Percentiles rank a stretch among this genome's conserved stretches.
These are phyloP conservation scores for Chloebia gouldiae DNA, from an alignment of 2,113 vertebrate genomes.

Conservation along the genomic window DNA sequence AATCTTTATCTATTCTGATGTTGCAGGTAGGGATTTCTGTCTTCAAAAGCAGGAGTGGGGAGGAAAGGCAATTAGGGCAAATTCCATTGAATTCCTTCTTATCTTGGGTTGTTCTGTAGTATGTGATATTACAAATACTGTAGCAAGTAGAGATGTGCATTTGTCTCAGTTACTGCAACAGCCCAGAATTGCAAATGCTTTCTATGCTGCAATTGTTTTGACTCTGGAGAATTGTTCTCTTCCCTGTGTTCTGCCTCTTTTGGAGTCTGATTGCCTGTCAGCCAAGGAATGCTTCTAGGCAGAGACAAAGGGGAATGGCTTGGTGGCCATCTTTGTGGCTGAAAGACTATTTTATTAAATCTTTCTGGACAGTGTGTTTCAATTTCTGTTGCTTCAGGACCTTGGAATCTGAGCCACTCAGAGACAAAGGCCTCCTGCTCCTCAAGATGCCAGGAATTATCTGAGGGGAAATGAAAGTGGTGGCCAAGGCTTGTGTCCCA, in stretches of 20 bases:
- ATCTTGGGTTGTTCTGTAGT: background rate
- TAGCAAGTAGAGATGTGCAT: background rate
- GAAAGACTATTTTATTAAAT: background rate
- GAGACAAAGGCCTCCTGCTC: background rate
- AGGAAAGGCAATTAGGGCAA: background rate
- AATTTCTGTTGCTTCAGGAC: background rate
- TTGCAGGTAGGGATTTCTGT: background rate
- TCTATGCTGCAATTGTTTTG: background rate
- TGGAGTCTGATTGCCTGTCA: background rate
- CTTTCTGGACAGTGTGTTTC: background rate
- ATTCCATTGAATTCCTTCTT: background rate
- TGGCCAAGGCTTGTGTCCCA: background rate
- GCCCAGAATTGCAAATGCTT: background rate
- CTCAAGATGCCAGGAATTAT: background rate
- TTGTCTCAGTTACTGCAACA: background rate
- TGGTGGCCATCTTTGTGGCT: background rate
- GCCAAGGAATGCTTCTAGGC: background rate
- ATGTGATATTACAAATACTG: background rate
- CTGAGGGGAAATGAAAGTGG: background rate
- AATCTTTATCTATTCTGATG: background rate
- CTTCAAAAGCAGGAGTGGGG: background rate
- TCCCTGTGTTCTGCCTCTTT: background rate
- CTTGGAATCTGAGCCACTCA: background rate
- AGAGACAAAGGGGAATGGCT: background rate
- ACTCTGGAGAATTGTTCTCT: background rate